Conservation (phyloP, 1,140 invertebrate genomes). For the Trichonephila clavata region DNA sequence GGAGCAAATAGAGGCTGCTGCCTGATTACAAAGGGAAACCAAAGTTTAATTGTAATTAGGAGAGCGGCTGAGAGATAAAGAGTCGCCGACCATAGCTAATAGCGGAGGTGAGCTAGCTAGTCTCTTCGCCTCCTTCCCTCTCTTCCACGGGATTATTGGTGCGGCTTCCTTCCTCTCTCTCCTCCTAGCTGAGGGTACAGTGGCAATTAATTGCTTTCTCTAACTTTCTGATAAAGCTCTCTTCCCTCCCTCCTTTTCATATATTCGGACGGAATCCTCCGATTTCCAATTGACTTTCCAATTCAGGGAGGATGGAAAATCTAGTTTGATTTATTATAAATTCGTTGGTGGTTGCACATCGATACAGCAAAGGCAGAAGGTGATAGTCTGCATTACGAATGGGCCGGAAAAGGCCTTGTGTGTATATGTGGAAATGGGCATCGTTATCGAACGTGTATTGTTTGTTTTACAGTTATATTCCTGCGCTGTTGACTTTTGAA, state of each 20-base stretch:
- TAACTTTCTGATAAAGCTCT: slow-evolving; percentile 46
- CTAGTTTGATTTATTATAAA: slow-evolving; percentile 62
- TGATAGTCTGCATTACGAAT: neutral
- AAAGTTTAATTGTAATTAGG: slow-evolving; percentile 77
- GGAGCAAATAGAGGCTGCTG: slow-evolving; percentile 67
- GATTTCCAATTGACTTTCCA: slow-evolving; percentile 75
- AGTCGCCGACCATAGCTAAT: slow-evolving; percentile 73
- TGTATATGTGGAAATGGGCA: slow-evolving; percentile 18
- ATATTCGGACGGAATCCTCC: slow-evolving; percentile 23
- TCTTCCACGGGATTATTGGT: slow-evolving; percentile 31
- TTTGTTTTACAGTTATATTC: slow-evolving; percentile 36
- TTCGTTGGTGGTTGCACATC: neutral
- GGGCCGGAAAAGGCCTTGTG: neutral
- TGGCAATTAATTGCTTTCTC: slow-evolving; percentile 74
- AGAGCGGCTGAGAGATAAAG: slow-evolving; percentile 73
- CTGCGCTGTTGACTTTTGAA: slow-evolving; percentile 10
- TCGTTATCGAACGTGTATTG: slow-evolving; percentile 55
- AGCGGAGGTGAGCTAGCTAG: slow-evolving; percentile 52
- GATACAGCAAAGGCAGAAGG: neutral
- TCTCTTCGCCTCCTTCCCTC: neutral
- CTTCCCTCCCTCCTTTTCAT: slow-evolving; percentile 32
- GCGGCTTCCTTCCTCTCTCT: slow-evolving; percentile 25
- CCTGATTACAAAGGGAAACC: slow-evolving; percentile 77
- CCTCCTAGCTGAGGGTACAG: slow-evolving; percentile 27
- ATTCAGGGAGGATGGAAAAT: slow-evolving; percentile 27